phyloP scores from a whole-genome alignment of 2,888 invertebrate genomes.

The Dryadula phaetusa region DNA sequence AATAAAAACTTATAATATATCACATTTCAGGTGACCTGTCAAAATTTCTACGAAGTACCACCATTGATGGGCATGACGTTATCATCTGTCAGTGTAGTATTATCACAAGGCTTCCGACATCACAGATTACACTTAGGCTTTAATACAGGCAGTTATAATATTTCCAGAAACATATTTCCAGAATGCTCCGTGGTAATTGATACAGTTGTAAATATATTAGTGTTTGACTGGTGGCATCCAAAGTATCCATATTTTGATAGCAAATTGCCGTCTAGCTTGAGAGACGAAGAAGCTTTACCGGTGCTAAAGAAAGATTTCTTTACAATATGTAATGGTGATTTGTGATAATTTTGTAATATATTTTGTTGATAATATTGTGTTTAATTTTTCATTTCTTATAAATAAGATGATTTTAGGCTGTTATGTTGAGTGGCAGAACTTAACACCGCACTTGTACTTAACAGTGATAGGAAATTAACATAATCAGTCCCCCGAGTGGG shows the following conservation, averaged over 20 bases:
- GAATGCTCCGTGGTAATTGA: conserved; percentile 66
- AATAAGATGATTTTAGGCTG: too few species aligned
- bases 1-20: too few species aligned
- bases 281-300: conserved; percentile 61
- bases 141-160: conserved; percentile 60
- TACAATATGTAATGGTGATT: conserved; percentile 49
- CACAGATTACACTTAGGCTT: conserved; percentile 83
- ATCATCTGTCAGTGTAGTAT: conserved; percentile 78
- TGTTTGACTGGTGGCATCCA: conserved; percentile 88
- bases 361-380: conserved; percentile 29
- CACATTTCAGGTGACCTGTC: conserved; percentile 83
- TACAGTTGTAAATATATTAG: conserved; percentile 61
- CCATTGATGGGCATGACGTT: conserved; percentile 85
- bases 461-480: too few species aligned
- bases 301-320: conserved; percentile 66
- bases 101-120: conserved; percentile 82
- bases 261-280: conserved; percentile 54
- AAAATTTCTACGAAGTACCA: conserved; percentile 82
- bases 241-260: conserved; percentile 68
- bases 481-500: too few species aligned
- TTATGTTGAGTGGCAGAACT: too few species aligned
- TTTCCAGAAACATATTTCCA: conserved; percentile 60
- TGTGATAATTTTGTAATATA: conserved; percentile 37
- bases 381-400: too few species aligned
- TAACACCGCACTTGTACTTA: too few species aligned